These are phyloP conservation scores for Rallus limicola DNA, from an alignment of 2,113 vertebrate genomes.

Conservation along the genomic window DNA sequence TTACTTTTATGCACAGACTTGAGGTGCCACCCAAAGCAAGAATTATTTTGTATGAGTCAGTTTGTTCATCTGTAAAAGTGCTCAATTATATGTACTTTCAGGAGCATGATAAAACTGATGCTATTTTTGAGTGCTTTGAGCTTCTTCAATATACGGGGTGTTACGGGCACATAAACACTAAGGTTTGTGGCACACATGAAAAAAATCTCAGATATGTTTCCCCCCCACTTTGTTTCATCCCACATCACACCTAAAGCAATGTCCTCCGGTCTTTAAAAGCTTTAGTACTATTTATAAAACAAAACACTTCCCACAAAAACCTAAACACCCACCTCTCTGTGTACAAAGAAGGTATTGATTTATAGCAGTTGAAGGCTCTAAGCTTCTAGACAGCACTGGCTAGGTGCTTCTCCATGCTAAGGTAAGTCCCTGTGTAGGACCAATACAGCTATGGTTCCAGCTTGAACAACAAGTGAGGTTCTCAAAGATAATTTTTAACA, in stretches of 20 bases:
- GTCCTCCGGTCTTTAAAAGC: not conserved
- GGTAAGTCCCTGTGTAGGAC: not conserved
- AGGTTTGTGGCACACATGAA: not conserved
- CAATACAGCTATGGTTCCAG: rapidly evolving
- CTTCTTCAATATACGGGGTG: not conserved
- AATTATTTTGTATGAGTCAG: not conserved
- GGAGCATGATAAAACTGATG: not conserved
- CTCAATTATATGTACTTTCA: not conserved
- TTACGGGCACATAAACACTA: not conserved
- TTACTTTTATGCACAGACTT: not conserved
- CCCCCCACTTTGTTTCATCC: not conserved
- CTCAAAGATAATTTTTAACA: not conserved
- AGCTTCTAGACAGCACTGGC: not conserved
- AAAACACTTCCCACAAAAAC: not conserved
- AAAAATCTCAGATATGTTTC: not conserved
- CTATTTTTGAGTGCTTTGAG: not conserved
- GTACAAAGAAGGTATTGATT: not conserved
- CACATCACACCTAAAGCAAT: not conserved
- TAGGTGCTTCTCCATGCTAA: not conserved
- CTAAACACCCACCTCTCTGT: not conserved
- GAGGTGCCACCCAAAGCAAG: not conserved
- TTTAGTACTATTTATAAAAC: not conserved
- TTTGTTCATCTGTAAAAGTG: not conserved
- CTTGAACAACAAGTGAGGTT: not conserved
- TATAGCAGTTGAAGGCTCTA: not conserved